Evolutionary conservation across 2,113 vertebrate species (phyloP).

Genomic region (Trochalopteron elliotii): DNA sequence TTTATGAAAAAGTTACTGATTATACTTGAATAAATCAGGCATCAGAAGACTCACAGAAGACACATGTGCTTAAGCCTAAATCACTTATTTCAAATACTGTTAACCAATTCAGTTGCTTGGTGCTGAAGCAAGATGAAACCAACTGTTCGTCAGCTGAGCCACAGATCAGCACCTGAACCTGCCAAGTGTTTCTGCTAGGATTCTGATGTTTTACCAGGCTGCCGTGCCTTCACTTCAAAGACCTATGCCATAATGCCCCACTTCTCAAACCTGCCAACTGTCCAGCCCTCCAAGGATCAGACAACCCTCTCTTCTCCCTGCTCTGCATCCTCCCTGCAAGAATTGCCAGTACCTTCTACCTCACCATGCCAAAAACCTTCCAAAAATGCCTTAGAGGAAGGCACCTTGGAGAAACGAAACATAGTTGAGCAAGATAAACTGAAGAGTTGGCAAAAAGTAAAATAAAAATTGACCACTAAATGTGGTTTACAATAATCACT

Average conservation of each 20-base stretch:
- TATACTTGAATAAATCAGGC: not conserved
- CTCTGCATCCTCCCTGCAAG: not conserved
- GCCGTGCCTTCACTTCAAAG: not conserved
- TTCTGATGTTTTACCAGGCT: not conserved
- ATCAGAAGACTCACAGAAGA: not conserved
- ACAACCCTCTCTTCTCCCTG: fast-evolving
- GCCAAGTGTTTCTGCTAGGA: not conserved
- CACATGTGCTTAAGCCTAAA: not conserved
- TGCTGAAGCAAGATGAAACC: not conserved
- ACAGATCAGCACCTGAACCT: not conserved
- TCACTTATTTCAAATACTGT: not conserved
- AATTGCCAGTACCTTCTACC: not conserved
- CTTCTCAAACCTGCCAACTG: not conserved
- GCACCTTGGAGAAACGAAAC: not conserved
- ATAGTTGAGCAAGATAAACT: not conserved
- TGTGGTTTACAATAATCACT: not conserved
- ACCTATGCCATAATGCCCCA: not conserved
- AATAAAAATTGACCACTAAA: not conserved
- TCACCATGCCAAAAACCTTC: not conserved
- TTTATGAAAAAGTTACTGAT: not conserved
- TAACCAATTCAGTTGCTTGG: not conserved
- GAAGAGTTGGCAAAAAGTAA: not conserved
- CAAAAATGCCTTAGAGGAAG: not conserved
- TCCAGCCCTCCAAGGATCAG: not conserved
- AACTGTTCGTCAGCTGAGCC: not conserved